Percentiles rank a stretch among this genome's conserved stretches.
phyloP scores from a whole-genome alignment of 2,797 vertebrate genomes.

The Gallinago stenura region DNA sequence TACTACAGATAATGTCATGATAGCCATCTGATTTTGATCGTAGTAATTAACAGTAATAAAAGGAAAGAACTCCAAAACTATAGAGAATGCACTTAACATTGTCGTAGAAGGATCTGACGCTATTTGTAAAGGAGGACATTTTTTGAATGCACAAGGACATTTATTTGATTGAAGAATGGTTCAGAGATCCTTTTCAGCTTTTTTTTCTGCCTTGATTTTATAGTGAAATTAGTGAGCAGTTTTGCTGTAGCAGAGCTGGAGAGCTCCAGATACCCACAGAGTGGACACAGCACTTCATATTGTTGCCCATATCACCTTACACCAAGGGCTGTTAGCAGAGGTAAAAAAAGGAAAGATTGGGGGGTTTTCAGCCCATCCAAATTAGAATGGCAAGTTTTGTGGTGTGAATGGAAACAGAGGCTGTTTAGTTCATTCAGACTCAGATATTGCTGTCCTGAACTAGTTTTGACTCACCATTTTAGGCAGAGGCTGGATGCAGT shows the following conservation, averaged over 20 bases:
- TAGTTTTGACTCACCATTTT: neutral
- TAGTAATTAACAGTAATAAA: neutral
- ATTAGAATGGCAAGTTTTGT: neutral
- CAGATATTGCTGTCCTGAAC: neutral
- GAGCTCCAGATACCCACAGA: neutral
- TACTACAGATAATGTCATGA: neutral
- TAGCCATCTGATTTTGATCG: neutral
- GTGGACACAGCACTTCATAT: neutral
- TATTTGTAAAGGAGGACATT: neutral
- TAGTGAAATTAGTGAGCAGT: neutral
- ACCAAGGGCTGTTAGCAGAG: neutral
- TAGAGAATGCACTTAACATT: neutral
- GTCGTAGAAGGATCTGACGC: neutral
- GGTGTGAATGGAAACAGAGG: neutral
- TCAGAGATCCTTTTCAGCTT: neutral
- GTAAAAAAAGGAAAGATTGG: neutral
- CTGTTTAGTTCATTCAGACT: neutral
- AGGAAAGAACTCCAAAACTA: neutral
- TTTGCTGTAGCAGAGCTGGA: neutral
- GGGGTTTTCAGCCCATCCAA: neutral
- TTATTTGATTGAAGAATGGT: neutral
- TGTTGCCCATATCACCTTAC: neutral
- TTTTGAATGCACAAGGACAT: neutral
- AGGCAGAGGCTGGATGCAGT: neutral
- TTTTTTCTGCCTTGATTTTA: neutral